Base-by-base conservation (phyloP, 2,113 vertebrate species). In the Colossoma macropomum region DNA sequence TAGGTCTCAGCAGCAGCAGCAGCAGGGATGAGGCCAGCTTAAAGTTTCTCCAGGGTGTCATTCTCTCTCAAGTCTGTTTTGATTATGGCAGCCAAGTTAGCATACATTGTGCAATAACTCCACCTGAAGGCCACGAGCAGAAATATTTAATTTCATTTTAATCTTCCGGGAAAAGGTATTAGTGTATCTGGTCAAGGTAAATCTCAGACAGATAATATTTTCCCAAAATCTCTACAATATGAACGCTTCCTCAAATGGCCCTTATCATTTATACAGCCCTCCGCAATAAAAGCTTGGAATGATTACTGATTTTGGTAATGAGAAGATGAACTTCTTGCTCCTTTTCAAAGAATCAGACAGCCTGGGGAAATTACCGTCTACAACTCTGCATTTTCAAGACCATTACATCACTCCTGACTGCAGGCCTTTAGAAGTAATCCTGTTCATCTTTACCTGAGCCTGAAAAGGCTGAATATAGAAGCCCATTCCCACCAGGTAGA, bases 31-130 rank as follows among this genome's bases (percentile, higher is more conserved):
- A 84, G 21, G 19, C 23, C 50, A 3, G 54, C 8, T 1, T 23
- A 6, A 8, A n/a, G 54, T 87, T 85, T n/a, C 65, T 73, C 83
- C 54, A 9, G 54, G 2, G 11, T 63, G 70, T 80, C 72, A 59
- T 84, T 80, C 69, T 25, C 66, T 23, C 72, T 5, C 23, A 66
- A 84, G 88, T 89, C 84, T 70, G 83, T 85, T 88, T 86, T 74
- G 69, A 84, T 78, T 68, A 85, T 23, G 65, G 8, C 41, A 52
- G 66, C 4, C 7, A 66, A 28, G 38, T n/a, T 28, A 32, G 25
- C 11, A 78, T 76, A 77, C 71, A 59, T 79, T 1, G 74, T 23
- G 25, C 52, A 0, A 38, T 85, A 85, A 86, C 87, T 85, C 80
- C 54, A 84, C 2, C 21, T 56, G 2, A 54, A 32, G 21, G 38